phyloP scores from a whole-genome alignment of 2,797 vertebrate species.

The Anguilla obscura region DNA sequence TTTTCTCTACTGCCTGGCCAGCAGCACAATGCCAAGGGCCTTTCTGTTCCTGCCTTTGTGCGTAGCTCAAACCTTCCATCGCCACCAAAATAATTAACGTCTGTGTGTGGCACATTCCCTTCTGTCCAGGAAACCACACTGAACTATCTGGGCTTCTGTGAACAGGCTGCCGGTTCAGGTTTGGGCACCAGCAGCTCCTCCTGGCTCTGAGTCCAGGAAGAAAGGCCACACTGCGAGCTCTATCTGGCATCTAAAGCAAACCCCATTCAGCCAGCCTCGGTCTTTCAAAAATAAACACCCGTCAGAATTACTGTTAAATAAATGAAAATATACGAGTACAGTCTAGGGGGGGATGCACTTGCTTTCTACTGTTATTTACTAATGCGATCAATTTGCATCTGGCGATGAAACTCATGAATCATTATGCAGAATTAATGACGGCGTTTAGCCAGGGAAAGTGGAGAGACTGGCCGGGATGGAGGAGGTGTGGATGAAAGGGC shows the following conservation, averaged over 20 bases:
- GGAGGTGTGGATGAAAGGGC: slow-evolving; percentile 40
- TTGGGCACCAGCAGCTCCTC: neutral
- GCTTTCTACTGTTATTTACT: slow-evolving; percentile 15
- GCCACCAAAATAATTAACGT: slow-evolving; percentile 36
- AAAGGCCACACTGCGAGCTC: neutral
- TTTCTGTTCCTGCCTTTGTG: slow-evolving; percentile 43
- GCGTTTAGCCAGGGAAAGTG: slow-evolving; percentile 27
- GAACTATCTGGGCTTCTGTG: neutral
- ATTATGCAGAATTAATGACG: slow-evolving; percentile 38
- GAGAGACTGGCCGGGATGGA: slow-evolving; percentile 17
- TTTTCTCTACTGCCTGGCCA: slow-evolving; percentile 31
- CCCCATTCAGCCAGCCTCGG: neutral
- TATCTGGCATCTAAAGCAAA: neutral
- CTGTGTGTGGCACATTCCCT: slow-evolving; percentile 33
- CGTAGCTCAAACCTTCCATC: slow-evolving; percentile 34
- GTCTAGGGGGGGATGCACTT: neutral
- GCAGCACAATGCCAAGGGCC: slow-evolving; percentile 36
- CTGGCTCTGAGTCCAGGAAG: neutral
- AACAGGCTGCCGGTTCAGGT: neutral
- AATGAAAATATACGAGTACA: neutral
- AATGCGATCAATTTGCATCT: slow-evolving; percentile 36
- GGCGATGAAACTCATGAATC: slow-evolving; percentile 41
- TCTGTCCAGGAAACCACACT: neutral
- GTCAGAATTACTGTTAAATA: neutral
- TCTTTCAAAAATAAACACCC: neutral